Evolutionary conservation across 2,797 vertebrate species (phyloP).

Genomic region (Myotis vivesi): DNA sequence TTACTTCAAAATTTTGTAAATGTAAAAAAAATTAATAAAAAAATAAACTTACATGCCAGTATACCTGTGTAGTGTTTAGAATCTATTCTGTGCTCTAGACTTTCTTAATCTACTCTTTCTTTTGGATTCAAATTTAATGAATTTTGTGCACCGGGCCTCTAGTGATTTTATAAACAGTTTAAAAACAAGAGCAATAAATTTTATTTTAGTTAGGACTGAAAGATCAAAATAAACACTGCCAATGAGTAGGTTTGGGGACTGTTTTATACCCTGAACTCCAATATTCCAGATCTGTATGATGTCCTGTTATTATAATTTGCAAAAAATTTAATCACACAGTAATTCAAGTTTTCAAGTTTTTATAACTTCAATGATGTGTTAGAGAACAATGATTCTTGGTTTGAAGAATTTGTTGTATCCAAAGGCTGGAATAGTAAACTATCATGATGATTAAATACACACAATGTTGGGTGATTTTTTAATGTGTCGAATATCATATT

Average conservation of each 20-base stretch:
- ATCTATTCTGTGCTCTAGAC: neutral
- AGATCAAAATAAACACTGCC: constrained; percentile 89
- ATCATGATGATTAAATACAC: constrained; percentile 95
- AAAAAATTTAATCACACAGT: constrained; percentile 91
- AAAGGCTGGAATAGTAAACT: constrained; percentile 90
- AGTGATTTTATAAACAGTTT: constrained; percentile 80
- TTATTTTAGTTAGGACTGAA: constrained; percentile 83
- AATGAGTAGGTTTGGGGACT: constrained; percentile 69
- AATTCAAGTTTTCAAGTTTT: constrained; percentile 89
- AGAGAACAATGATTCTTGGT: constrained; percentile 88
- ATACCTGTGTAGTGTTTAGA: neutral
- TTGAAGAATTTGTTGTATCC: constrained; percentile 87
- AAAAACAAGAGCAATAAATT: constrained; percentile 82
- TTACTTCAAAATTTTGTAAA: neutral
- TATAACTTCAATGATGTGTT: constrained; percentile 90
- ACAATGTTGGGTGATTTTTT: constrained; percentile 97
- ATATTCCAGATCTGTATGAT: constrained; percentile 87
- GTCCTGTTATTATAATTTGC: constrained; percentile 81
- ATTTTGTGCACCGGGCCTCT: neutral
- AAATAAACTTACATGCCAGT: neutral
- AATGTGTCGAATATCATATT: constrained; percentile 92
- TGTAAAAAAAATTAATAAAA: neutral
- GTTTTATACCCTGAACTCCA: constrained; percentile 82
- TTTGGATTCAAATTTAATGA: neutral
- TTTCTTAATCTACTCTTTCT: neutral